phyloP scores from a whole-genome alignment of 2,888 invertebrate species.

The Agrypnus murinus region DNA sequence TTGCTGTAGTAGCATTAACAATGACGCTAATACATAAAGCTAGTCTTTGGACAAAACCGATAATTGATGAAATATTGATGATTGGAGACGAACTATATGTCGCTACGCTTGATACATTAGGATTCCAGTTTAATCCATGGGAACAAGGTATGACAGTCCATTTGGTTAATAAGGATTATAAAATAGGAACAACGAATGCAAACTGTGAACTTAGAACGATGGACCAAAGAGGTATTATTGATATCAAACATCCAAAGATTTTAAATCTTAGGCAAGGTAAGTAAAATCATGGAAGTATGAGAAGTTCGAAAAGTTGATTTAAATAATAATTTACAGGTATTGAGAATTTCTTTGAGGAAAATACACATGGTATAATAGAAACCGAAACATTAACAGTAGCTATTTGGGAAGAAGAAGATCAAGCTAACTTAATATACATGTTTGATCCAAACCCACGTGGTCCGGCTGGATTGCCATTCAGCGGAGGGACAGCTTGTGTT shows the following conservation, averaged over 20 bases:
- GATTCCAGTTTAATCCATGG: constrained; percentile 74
- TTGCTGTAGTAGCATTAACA: constrained; percentile 75
- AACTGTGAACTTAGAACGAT: constrained; percentile 71
- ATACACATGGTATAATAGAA: constrained; percentile 75
- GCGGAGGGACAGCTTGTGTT: constrained; percentile 73
- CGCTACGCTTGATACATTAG: constrained; percentile 72
- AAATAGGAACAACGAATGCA: constrained; percentile 70
- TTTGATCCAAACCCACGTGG: constrained; percentile 75
- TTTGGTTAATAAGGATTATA: constrained; percentile 69
- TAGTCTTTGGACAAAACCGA: constrained; percentile 76
- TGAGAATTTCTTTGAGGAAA: constrained; percentile 75
- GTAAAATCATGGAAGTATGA: no score
- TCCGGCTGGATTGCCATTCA: constrained; percentile 68
- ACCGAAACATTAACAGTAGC: constrained; percentile 70
- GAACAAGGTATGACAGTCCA: constrained; percentile 73
- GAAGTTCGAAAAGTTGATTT: neutral
- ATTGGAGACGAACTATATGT: constrained; percentile 73
- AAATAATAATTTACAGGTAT: constrained; percentile 70
- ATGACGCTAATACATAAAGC: constrained; percentile 77
- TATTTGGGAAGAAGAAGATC: constrained; percentile 72
- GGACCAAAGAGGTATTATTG: constrained; percentile 71
- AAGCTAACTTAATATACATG: constrained; percentile 74
- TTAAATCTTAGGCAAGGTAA: constrained; percentile 70
- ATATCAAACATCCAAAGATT: constrained; percentile 70
- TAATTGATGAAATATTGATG: constrained; percentile 74